Conservation (phyloP, 2,797 vertebrate genomes). For the Australoheros facetus region DNA sequence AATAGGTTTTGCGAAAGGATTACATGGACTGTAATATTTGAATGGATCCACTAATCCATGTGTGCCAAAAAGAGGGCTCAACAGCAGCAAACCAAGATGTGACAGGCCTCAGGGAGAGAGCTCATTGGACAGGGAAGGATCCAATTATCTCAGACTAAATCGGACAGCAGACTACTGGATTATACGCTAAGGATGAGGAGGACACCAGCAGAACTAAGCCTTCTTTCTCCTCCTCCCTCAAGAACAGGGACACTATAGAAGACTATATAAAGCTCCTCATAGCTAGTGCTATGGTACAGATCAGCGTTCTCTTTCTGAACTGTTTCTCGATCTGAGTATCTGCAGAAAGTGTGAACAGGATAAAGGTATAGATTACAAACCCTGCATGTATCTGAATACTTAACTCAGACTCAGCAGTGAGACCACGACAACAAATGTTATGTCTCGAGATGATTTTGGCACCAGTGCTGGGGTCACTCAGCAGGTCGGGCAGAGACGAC, state of each 20-base stretch:
- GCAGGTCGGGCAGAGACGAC: not conserved
- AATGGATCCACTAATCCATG: conserved; percentile 57
- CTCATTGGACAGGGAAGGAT: conserved; percentile 58
- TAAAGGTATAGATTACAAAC: not conserved
- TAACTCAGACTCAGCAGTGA: not conserved
- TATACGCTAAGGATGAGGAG: conserved; percentile 43
- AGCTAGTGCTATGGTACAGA: not conserved
- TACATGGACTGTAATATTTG: conserved; percentile 45
- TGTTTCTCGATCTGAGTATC: conserved; percentile 4
- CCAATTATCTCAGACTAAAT: conserved; percentile 70
- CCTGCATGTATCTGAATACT: not conserved
- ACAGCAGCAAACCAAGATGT: conserved; percentile 36
- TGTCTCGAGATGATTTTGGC: not conserved
- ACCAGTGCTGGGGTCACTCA: not conserved
- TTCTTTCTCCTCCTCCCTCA: conserved; percentile 1
- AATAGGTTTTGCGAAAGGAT: conserved; percentile 28
- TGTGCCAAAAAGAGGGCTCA: conserved; percentile 37
- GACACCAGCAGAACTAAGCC: conserved; percentile 27
- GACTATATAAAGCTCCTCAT: not conserved
- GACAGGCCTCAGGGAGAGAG: conserved; percentile 12
- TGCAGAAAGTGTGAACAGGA: not conserved
- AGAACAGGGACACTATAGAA: not conserved
- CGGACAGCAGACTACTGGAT: conserved; percentile 52
- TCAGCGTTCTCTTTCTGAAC: not conserved
- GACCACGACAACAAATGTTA: not conserved